Base-by-base conservation (phyloP, 1,140 invertebrate species). In the Drosophila truncata region DNA sequence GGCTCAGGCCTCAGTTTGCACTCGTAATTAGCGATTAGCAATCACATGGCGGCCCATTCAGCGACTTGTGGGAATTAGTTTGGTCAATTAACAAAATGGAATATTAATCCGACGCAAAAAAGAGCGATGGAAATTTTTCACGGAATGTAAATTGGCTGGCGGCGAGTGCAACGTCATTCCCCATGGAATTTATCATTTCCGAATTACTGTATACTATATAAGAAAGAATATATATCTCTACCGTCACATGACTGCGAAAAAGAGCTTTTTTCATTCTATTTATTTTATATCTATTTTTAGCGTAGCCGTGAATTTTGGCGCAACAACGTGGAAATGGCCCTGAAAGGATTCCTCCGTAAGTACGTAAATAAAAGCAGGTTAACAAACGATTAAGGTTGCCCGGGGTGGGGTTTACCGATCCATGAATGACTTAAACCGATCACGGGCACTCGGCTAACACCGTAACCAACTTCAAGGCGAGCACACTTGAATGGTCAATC, bases 161-260 rank as follows among this genome's bases (percentile, higher is more conserved):
- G 25, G 27, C 20, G n/a, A 49, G 13, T 42, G 44, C 52, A 73
- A 16, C 37, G 67, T 72, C 66, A 73, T 42, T 41, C 1, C 35
- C 25, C 7, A 35, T 50, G 70, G 70, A 73, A 73, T 58, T 72
- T 59, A 72, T 72, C 23, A 72, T 72, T 60, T 72, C 44, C 70
- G 70, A 73, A 65, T 42, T 47, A 13, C 52, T 55, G 52, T 47
- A 47, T 25, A 23, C 5, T 16, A 50, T 50, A 50, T 50, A 18
- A 4, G 6, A 1, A 18, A 4, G 9, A 3, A 14, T 31, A 39
- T 52, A 67, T 29, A 66, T 47, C 37, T 50, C 5, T 39, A 37
- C 42, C 23, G 61, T 63, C 83, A 88, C 84, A 87, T 87, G 83
- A 87, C 80, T 64, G 72, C 55, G 64, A 77, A 80, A 64, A 64